A percentile compares a stretch with the other conserved stretches of the same genome.
Conservation (phyloP, 2,113 vertebrate species). For the Tenrec ecaudatus region DNA sequence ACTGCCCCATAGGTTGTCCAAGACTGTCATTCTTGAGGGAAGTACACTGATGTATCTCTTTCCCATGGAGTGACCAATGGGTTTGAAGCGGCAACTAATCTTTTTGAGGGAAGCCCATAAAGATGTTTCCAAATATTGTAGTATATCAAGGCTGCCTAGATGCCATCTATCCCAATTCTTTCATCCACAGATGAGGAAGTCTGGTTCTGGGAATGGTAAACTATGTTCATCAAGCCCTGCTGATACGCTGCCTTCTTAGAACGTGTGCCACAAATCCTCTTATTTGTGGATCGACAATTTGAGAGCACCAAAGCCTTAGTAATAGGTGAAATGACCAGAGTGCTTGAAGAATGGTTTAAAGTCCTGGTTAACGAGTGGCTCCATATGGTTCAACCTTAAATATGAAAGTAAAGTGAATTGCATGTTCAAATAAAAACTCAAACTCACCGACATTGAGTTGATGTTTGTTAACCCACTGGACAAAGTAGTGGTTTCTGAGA, state of each 20-base stretch:
- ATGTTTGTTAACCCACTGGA: too few species aligned
- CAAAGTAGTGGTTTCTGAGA: too few species aligned
- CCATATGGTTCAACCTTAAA: slow-evolving; percentile 22
- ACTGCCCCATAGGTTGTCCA: too few species aligned
- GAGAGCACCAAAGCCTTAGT: not conserved
- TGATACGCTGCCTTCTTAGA: not conserved
- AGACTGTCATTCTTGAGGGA: too few species aligned
- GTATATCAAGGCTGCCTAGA: not conserved
- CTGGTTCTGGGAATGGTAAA: slow-evolving; percentile 11
- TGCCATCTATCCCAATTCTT: slow-evolving; percentile 39
- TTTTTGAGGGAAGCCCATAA: not conserved
- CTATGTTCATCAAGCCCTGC: slow-evolving; percentile 2
- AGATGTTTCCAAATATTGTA: slow-evolving; percentile 7
- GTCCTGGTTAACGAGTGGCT: slow-evolving; percentile 7
- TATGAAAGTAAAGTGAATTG: slow-evolving; percentile 15
- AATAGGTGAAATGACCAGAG: not conserved
- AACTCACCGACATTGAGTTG: too few species aligned
- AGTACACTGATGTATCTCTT: too few species aligned
- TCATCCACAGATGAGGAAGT: slow-evolving; percentile 21
- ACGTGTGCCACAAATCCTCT: not conserved
- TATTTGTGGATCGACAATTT: slow-evolving; percentile 12
- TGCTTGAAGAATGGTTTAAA: slow-evolving; percentile 30
- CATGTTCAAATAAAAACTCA: too few species aligned
- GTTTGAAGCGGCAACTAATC: too few species aligned
- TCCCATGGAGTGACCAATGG: too few species aligned